Base-by-base conservation (phyloP, 2,113 vertebrate species). In the Panthera tigris region DNA sequence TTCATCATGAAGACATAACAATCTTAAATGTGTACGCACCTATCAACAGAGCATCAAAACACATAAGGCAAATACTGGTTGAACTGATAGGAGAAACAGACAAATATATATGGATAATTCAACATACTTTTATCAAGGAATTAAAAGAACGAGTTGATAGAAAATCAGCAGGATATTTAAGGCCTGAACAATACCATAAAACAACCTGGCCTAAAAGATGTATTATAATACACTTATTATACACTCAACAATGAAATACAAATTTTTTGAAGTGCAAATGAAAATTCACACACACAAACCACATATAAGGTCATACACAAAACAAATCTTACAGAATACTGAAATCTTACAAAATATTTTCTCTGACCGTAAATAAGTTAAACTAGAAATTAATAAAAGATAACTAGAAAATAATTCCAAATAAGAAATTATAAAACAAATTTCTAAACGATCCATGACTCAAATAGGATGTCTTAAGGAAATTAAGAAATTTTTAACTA, bases 41-140 rank as follows among this genome's bases (percentile, higher is more conserved):
- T 68, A 95, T 45, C 18, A 91, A 91, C 25, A 79, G 61, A 84
- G 61, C 31, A 36, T 78, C 48, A 91, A 91, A 91, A 85, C 50
- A 91, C 9, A 52, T 73, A 95, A 65, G 81, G 89, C 83, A 92
- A 92, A 81, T 73, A 73, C 14, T 63, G 19, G 81, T 5, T 95
- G 15, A 93, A 68, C 23, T 61, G 4, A 57, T 3, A 96, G 31
- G 15, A 95, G 33, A 80, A 92, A 82, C 1, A 69, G 16, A 86
- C 27, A 89, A 91, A 50, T 18, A 3, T 68, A 33, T 48, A 82
- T 23, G n/a, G 23, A 71, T 16, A 73, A 45, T 68, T 94, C 36
- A 86, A 86, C n/a, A 86, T 12, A 73, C 29, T 86, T 79, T 73
- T 48, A 31, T 74, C 52, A 87, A 74, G 10, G 16, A 33, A 69